Evolutionary conservation across 2,888 invertebrate species (phyloP), one percentile per base, ranked within the genome.

Genomic region (Thalpophila matura): DNA sequence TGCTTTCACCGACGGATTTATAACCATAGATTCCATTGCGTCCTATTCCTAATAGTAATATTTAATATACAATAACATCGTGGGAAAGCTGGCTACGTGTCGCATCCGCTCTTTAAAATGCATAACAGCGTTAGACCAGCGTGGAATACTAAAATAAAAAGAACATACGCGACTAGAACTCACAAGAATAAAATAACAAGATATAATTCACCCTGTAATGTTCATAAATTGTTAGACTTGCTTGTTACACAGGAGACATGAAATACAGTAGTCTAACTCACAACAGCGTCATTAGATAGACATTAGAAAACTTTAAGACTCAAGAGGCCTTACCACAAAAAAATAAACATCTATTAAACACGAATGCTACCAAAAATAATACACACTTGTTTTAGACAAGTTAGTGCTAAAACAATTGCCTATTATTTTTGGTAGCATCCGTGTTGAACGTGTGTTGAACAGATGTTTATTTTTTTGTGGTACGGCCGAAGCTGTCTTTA

Each of bases 31-130:
- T 69, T 40, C 66, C 72, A 29, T 45, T 16, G 49, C 31, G 49
- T 69, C 43, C 9, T 7, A 46, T 35, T 49, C 35, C 10, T 51
- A 60, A 66, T 60, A 33, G 47, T 38, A 53, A 73, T 70, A 70
- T 73, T 73, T 73, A 66, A 73, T 61, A 66, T 26, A 71, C 55
- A 53, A 73, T 60, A 73, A 66, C 45, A 3, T 22, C 70, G 70
- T 70, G 74, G 47, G 70, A 70, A 66, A 66, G 66, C 42, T 33
- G 20, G 38, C 10, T 27, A 43, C 46, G 73, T 45, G 58, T 49
- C 37, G 61, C 74, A 66, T 70, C 74, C 70, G 73, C 61, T 56
- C 58, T 73, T 70, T 57, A 73, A 73, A 60, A 70, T 70, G 60
- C 70, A 73, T 50, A 71, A 68, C 46, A 42, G 18, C 45, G 20